Percentiles rank a stretch among this genome's conserved stretches.
Evolutionary conservation across 2,888 invertebrate genomes (phyloP).

Genomic region (Perdita meconis): DNA sequence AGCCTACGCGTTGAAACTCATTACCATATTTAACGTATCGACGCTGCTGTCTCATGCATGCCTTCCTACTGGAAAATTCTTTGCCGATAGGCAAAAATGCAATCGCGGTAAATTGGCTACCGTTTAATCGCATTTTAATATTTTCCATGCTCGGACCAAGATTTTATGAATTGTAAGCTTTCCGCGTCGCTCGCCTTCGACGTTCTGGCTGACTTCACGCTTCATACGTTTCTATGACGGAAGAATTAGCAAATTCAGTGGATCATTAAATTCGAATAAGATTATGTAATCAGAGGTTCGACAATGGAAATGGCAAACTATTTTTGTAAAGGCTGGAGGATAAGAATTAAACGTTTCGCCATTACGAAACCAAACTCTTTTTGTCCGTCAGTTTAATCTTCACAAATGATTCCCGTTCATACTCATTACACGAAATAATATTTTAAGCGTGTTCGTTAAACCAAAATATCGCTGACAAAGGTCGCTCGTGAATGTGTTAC

Average conservation of each 20-base stretch:
- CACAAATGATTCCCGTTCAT: not conserved
- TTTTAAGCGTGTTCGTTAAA: constrained; percentile 25
- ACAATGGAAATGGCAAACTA: no score
- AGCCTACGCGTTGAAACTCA: constrained; percentile 78
- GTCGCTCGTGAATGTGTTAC: not conserved
- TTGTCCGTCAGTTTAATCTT: constrained; percentile 13
- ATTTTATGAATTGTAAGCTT: not conserved
- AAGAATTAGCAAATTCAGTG: no score
- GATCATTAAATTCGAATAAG: not conserved
- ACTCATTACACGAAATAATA: constrained; percentile 21
- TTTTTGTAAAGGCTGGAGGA: not conserved
- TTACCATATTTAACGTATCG: constrained; percentile 78
- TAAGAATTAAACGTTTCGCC: not conserved
- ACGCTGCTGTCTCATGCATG: constrained; percentile 3
- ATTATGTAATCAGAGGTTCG: no score
- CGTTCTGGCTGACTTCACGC: no score
- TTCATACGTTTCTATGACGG: no score
- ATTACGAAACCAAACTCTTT: not conserved
- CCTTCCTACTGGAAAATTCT: constrained; percentile 15
- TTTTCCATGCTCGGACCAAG: not conserved
- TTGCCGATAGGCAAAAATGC: constrained; percentile 12
- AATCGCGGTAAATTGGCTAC: not conserved
- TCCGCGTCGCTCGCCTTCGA: not conserved
- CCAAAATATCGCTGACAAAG: constrained; percentile 15
- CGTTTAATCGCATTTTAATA: constrained; percentile 5